These are phyloP conservation scores for Euleptes europaea DNA, from an alignment of 2,113 vertebrate species.

Conservation along the genomic window DNA sequence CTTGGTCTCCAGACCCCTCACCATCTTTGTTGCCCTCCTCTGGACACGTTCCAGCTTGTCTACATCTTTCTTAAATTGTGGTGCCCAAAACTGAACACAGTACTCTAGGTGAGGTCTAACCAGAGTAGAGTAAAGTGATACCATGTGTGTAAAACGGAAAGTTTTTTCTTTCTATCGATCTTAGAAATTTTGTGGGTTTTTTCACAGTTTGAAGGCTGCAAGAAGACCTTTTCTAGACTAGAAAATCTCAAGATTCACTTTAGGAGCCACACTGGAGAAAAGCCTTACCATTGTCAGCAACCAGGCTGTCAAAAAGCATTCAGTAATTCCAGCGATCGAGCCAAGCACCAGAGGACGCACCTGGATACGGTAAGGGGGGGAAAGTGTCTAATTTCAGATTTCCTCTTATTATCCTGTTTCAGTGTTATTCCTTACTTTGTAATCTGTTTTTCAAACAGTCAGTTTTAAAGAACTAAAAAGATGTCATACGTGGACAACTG, in stretches of 20 bases:
- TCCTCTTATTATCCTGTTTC: not conserved
- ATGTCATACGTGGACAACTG: conserved; percentile 3
- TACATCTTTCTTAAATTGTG: no score
- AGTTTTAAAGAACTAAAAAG: not conserved
- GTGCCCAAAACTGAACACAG: no score
- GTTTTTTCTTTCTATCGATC: not conserved
- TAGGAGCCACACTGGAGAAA: conserved; percentile 95
- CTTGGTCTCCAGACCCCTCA: no score
- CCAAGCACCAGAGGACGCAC: conserved; percentile 97
- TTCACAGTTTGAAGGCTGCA: conserved; percentile 92
- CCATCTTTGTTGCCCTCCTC: no score
- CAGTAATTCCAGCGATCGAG: conserved; percentile 97
- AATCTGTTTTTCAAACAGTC: not conserved
- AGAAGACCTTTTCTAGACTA: conserved; percentile 95
- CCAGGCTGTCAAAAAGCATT: conserved; percentile 95
- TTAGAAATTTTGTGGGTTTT: conserved; percentile 34
- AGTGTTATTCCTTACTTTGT: not conserved
- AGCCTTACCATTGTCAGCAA: conserved; percentile 93
- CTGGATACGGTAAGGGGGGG: conserved; percentile 85
- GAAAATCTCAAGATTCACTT: conserved; percentile 98
- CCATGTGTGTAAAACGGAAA: not conserved
- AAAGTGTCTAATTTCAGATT: conserved; percentile 3
- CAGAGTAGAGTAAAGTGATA: no score
- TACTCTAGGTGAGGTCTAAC: no score
- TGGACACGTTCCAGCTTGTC: no score